A percentile compares a stretch with the other conserved stretches of the same genome.
phyloP scores from a whole-genome alignment of 1,140 invertebrate genomes.

The Papilio polytes region DNA sequence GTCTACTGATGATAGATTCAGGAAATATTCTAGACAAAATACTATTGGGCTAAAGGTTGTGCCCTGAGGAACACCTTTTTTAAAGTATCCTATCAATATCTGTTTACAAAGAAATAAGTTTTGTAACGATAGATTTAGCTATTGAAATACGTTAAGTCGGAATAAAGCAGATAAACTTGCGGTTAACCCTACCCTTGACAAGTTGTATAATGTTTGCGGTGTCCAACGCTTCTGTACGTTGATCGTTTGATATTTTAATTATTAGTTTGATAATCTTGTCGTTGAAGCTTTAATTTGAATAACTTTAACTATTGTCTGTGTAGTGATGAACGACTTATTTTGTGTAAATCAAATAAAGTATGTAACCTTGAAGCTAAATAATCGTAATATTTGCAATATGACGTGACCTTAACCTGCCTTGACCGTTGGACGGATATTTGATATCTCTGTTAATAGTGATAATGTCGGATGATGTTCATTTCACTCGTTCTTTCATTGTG shows the following conservation, averaged over 20 bases:
- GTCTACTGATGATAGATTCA: not conserved
- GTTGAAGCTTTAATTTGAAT: not conserved
- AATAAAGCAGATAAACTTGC: not conserved
- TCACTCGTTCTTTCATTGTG: not conserved
- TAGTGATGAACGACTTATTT: not conserved
- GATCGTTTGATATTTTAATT: not conserved
- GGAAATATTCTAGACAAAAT: not conserved
- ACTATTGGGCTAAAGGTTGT: not conserved
- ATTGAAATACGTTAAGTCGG: not conserved
- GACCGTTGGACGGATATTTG: slow-evolving; percentile 10
- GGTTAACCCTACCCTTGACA: not conserved
- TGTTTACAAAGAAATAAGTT: not conserved
- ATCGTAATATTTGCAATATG: slow-evolving; percentile 25
- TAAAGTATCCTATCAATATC: not conserved
- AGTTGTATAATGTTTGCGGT: not conserved
- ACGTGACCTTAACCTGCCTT: slow-evolving; percentile 23
- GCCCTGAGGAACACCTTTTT: not conserved
- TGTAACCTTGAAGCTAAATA: not conserved
- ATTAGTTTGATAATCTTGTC: not conserved
- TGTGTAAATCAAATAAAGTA: not conserved
- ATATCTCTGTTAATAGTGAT: not conserved
- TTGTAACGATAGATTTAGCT: not conserved
- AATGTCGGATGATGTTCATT: slow-evolving; percentile 20
- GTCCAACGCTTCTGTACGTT: not conserved
- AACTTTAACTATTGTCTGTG: not conserved